Evolutionary conservation across 2,113 vertebrate species (phyloP).

Genomic region (Indicator indicator): DNA sequence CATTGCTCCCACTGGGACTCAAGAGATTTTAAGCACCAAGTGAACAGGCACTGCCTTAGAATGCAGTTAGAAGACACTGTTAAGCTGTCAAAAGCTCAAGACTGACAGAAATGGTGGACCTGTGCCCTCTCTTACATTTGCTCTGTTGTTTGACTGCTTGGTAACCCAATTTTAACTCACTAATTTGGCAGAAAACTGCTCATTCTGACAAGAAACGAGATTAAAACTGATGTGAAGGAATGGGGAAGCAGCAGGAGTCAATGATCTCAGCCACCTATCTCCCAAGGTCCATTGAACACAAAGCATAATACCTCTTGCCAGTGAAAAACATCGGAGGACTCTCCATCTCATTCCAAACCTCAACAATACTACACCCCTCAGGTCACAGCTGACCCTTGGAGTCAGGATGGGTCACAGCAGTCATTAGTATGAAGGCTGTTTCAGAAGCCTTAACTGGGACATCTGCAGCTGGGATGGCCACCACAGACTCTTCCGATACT

Average conservation of each 20-base stretch:
- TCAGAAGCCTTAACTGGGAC: neutral
- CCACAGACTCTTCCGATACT: neutral
- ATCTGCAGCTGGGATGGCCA: neutral
- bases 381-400: neutral
- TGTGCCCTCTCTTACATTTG: neutral
- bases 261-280: neutral
- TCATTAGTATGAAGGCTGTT: neutral
- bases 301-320: rapidly evolving
- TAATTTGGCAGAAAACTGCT: neutral
- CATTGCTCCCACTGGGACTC: neutral
- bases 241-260: neutral
- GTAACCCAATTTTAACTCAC: neutral
- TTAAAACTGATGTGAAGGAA: neutral
- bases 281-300: neutral
- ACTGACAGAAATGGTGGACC: neutral
- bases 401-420: neutral
- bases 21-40: neutral
- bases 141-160: neutral
- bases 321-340: neutral
- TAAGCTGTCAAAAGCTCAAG: neutral
- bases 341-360: neutral
- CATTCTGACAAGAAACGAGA: neutral
- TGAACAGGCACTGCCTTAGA: neutral
- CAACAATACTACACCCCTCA: neutral
- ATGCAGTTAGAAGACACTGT: neutral